Conservation (phyloP, 1,140 invertebrate genomes). For the Drosophila parabipectinata region DNA sequence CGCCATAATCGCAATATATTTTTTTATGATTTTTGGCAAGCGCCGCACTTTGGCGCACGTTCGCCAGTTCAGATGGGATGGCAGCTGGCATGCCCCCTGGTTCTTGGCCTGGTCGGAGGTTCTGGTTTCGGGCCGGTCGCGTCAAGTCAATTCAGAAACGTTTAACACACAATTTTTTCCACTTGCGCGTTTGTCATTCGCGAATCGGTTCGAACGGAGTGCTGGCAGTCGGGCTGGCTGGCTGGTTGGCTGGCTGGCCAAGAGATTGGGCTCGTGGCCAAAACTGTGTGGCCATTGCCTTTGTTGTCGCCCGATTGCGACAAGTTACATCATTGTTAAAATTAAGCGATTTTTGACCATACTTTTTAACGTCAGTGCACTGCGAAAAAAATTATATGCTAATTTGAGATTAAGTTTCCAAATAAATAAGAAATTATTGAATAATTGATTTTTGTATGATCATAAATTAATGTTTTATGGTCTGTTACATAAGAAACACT, state of each 20-base stretch:
- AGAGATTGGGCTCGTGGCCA: conserved; percentile 67
- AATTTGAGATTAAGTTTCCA: neutral
- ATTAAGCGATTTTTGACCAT: conserved; percentile 64
- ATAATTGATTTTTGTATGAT: neutral
- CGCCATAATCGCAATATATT: conserved; percentile 71
- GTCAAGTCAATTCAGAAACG: conserved; percentile 75
- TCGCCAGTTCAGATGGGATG: conserved; percentile 24
- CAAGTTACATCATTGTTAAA: conserved; percentile 83
- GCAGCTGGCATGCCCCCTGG: conserved; percentile 15
- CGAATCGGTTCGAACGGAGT: conserved; percentile 23
- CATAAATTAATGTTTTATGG: neutral
- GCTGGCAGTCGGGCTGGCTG: neutral
- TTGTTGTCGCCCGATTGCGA: conserved; percentile 64
- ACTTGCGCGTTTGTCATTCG: conserved; percentile 70
- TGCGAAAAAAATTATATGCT: neutral
- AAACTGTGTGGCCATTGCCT: conserved; percentile 52
- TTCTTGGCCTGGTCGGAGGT: conserved; percentile 13
- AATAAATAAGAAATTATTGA: neutral
- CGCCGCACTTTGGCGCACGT: conserved; percentile 69
- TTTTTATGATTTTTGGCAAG: conserved; percentile 74
- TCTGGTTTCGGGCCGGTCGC: conserved; percentile 27
- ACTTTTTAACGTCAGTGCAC: conserved; percentile 43
- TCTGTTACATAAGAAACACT: too few species aligned
- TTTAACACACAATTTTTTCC: conserved; percentile 74
- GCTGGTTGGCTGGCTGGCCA: conserved; percentile 25